Conservation (phyloP, 1,140 invertebrate species). For the Dendroctonus ponderosae region DNA sequence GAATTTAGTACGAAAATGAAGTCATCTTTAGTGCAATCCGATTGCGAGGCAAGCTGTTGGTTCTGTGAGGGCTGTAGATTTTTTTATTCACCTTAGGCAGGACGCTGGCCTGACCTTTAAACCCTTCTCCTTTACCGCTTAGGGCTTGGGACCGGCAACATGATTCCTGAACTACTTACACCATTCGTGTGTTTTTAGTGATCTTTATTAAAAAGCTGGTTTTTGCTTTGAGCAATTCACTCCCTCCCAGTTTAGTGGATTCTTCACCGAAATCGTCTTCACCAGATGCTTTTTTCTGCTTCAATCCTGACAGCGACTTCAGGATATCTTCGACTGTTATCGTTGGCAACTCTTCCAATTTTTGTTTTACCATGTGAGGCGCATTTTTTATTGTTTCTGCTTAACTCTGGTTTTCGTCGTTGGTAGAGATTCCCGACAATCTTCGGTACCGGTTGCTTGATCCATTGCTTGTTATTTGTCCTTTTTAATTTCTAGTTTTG, state of each 20-base stretch:
- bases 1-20: too few species aligned
- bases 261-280: background rate
- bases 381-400: background rate
- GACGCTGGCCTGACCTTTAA: too few species aligned
- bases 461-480: conserved; percentile 1
- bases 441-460: background rate
- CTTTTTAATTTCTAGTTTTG: background rate
- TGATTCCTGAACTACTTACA: too few species aligned
- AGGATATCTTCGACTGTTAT: background rate
- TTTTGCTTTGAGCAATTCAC: background rate
- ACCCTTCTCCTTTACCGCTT: too few species aligned
- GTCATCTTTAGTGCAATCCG: too few species aligned
- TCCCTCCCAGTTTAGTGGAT: background rate
- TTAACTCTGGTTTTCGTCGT: background rate
- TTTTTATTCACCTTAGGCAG: too few species aligned
- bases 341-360: background rate
- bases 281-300: background rate
- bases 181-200: too few species aligned
- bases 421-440: background rate
- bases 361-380: background rate
- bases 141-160: too few species aligned
- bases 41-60: too few species aligned
- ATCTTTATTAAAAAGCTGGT: background rate
- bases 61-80: too few species aligned
- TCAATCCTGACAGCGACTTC: background rate